Evolutionary conservation across 2,888 invertebrate genomes (phyloP), one percentile per base, ranked within the genome.

Genomic region (Deroplatys truncata): DNA sequence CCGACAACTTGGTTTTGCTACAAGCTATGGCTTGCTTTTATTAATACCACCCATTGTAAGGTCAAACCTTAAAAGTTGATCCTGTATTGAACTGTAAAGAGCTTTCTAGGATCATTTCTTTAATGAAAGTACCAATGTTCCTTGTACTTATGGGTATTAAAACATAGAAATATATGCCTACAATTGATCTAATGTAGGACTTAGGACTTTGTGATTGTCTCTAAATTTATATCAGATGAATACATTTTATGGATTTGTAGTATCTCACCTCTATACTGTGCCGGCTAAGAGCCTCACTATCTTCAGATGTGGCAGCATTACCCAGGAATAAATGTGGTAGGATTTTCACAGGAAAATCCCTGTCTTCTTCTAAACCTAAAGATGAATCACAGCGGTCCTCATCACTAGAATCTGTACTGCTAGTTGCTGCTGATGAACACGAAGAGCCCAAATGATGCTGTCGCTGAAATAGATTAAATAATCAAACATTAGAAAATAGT

Each of bases 331-430:
- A 95, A 93, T 98, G 97, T 89, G 98, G 98, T 92, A 99, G 95
- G 93, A 99, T 99, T 95, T 98, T 98, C 88, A 99, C 98, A 88
- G 99, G 99, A 93, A 98, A 98, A 92, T 97, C 97, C 92, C 96
- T 96, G 92, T 96, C 95, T 91, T 95, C 95, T 91, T 95, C 95
- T 88, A 95, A 94, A 91, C 95, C 94, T 92, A 94, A 92, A 88
- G 94, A 94, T 91, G 94, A 94, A 92, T 94, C 94, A 91, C 94
- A 94, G 89, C 94, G 92, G 90, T 94, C 94, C 91, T 94, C 94
- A 91, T 94, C 94, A 8, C 93, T 93, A 91, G 93, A 94, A 91
- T 93, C 93, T 84, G 93, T 94, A 91, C 93, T 94, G 92, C 93
- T 94, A 91, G 93, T 94, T 89, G 93, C 93, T 89, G 95, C 92